A percentile compares a stretch with the other conserved stretches of the same genome.
Evolutionary conservation across 2,113 vertebrate species (phyloP).

Genomic region (Dasyprocta punctata): DNA sequence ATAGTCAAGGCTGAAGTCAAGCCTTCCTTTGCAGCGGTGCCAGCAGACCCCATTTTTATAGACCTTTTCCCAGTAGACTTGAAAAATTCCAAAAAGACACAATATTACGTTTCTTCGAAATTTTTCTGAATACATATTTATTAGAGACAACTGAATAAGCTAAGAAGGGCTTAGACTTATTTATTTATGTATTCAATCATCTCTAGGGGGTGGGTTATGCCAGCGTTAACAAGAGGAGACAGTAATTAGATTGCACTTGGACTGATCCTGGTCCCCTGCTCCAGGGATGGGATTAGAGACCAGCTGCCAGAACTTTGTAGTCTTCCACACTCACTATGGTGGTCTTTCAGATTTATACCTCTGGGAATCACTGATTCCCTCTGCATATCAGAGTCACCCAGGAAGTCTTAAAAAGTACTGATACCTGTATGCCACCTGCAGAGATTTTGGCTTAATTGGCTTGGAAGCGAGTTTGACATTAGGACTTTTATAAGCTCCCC

Average conservation of each 20-base stretch:
- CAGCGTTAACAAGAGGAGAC: neutral
- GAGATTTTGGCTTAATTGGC: constrained; percentile 34
- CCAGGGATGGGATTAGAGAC: neutral
- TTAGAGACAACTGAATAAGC: constrained; percentile 58
- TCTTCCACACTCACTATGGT: neutral
- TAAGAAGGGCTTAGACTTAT: constrained; percentile 54
- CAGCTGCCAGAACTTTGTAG: neutral
- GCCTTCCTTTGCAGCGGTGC: neutral
- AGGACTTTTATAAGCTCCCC: neutral
- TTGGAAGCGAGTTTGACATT: neutral
- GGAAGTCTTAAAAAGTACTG: neutral
- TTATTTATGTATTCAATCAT: neutral
- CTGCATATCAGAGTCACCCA: neutral
- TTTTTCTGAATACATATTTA: constrained; percentile 69
- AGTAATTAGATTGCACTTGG: constrained; percentile 36
- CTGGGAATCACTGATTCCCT: neutral
- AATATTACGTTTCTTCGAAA: constrained; percentile 59
- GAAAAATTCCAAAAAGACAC: constrained; percentile 55
- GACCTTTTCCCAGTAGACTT: constrained; percentile 41
- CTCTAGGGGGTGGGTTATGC: rapidly evolving
- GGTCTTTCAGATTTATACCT: constrained; percentile 5
- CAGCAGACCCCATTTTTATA: constrained; percentile 6
- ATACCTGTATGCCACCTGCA: neutral
- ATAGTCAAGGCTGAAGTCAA: neutral
- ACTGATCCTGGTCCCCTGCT: neutral